Conservation (phyloP, 2,113 vertebrate genomes). For the Hystrix brachyura region DNA sequence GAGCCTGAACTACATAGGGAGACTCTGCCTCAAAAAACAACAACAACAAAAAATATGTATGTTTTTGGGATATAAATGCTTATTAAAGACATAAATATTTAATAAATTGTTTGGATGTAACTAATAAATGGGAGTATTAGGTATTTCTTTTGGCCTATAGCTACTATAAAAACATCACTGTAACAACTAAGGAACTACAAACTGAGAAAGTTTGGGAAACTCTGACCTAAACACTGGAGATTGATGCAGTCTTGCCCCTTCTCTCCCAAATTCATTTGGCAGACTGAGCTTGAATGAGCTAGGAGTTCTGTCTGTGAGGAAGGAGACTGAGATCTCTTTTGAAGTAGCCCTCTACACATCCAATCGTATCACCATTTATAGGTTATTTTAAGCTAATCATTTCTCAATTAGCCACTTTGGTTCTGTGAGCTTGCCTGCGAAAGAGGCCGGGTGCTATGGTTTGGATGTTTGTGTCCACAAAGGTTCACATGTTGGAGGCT, state of each 20-base stretch:
- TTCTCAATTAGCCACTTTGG: neutral
- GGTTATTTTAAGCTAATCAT: neutral
- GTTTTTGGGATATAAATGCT: neutral
- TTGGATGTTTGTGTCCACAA: neutral
- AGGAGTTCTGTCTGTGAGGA: neutral
- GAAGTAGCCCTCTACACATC: neutral
- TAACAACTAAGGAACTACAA: neutral
- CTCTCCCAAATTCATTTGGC: neutral
- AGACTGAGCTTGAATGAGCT: neutral
- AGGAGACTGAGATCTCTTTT: neutral
- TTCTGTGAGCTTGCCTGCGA: neutral
- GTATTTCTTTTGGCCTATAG: slow-evolving; percentile 24
- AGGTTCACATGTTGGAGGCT: neutral
- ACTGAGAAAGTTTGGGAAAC: neutral
- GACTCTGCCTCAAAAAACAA: no score
- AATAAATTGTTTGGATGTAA: slow-evolving; percentile 37
- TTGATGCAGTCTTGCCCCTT: neutral
- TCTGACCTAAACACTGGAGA: neutral
- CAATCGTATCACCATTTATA: neutral
- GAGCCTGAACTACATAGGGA: no score
- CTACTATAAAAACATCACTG: neutral
- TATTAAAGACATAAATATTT: neutral
- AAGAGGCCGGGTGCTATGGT: neutral
- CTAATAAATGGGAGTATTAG: slow-evolving; percentile 41
- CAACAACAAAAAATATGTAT: neutral